Conservation (phyloP, 2,797 vertebrate genomes). For the Gallinago solitaria region DNA sequence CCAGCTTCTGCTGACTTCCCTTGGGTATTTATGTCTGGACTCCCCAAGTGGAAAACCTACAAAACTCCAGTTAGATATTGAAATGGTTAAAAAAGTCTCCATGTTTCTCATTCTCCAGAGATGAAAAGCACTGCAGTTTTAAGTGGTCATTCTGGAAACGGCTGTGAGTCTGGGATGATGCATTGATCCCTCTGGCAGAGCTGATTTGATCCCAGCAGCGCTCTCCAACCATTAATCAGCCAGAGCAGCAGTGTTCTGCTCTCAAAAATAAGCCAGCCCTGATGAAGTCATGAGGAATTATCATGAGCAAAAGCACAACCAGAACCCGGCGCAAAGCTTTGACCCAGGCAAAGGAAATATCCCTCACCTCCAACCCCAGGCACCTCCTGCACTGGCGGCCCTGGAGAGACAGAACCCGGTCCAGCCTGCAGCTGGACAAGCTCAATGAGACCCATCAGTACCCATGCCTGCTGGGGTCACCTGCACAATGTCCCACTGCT, state of each 20-base stretch:
- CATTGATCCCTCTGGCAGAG: not conserved
- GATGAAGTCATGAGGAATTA: not conserved
- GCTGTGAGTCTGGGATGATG: not conserved
- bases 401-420: not conserved
- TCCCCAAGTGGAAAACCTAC: not conserved
- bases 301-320: not conserved
- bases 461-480: not conserved
- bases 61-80: not conserved
- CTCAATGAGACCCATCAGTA: not conserved
- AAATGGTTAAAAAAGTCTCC: not conserved
- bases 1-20: not conserved
- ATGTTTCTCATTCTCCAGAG: not conserved
- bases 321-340: not conserved
- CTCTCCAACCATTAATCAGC: not conserved
- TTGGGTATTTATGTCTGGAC: not conserved
- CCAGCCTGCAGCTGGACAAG: not conserved
- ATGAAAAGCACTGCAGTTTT: not conserved
- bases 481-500: accelerated
- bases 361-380: not conserved
- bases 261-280: not conserved
- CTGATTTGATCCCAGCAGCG: not conserved
- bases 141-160: not conserved
- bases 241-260: not conserved
- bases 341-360: not conserved
- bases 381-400: not conserved